Evolutionary conservation across 2,797 vertebrate genomes (phyloP), one percentile per base, ranked within the genome.

Genomic region (Heterohyrax brucei): DNA sequence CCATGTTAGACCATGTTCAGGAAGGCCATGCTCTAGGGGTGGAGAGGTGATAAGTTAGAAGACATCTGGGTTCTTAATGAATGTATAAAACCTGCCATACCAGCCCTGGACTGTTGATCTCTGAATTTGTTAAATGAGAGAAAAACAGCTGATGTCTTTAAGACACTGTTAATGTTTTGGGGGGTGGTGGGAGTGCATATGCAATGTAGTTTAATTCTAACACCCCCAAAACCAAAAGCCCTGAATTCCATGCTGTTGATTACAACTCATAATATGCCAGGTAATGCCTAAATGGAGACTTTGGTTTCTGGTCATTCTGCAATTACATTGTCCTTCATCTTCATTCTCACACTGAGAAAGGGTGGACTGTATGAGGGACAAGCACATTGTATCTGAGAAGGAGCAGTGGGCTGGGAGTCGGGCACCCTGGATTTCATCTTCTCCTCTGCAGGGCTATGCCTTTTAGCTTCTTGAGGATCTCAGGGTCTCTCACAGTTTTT

Each of bases 401-500:
- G 80, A 61, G 30, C 12, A 16, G 33, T 78, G 61, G 79, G 83
- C 9, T 21, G 22, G 14, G n/a, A 56, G 18, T 93, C 19, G 87
- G 83, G 44, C n/a, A 94, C 5, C 21, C 64, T 79, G 56, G 39
- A 10, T 77, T 95, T 39, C 84, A 7, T 56, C 66, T 88, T 94
- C 78, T 59, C 28, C 4, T 22, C 30, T 46, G 24, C 94, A 14
- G 26, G 89, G 13, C 24, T 64, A 1, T 73, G 18, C 5, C 16
- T 62, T 30, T 91, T 94, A 77, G 5, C 33, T 82, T 68, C 64
- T 95, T 84, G 46, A 46, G 56, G 61, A 91, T 61, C 18, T 95
- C 70, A 89, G 46, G 24, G 3, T 96, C 39, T 39, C 30, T 89
- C 13, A 82, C 77, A 21, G 80, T 44, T 91, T 97, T 95, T 80